Percentiles rank a stretch among this genome's conserved stretches.
Evolutionary conservation across 2,888 invertebrate genomes (phyloP).

Genomic region (Brenthis daphne): DNA sequence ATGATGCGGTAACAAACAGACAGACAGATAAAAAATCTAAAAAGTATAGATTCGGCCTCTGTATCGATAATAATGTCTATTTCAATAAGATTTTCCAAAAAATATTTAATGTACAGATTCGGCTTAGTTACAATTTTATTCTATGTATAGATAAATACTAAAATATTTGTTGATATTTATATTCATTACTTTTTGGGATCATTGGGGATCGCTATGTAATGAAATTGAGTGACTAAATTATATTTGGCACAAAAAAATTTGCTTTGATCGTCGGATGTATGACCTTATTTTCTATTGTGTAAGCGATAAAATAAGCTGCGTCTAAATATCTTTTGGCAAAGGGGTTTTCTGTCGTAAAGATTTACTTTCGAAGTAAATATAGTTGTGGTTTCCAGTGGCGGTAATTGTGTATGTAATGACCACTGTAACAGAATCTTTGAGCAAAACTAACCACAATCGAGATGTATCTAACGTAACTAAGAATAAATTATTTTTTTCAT

Average conservation of each 20-base stretch:
- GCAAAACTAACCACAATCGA: constrained; percentile 23
- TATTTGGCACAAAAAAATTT: neutral
- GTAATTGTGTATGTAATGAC: constrained; percentile 37
- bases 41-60: too few relatives aligned
- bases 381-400: constrained; percentile 33
- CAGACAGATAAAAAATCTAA: too few relatives aligned
- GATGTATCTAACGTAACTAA: constrained; percentile 15
- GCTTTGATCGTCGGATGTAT: constrained; percentile 9
- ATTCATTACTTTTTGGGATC: too few relatives aligned
- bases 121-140: too few relatives aligned
- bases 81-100: too few relatives aligned
- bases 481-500: constrained; percentile 17
- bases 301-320: constrained; percentile 29
- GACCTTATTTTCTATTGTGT: constrained; percentile 18
- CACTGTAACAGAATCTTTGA: constrained; percentile 39
- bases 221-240: too few relatives aligned
- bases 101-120: too few relatives aligned
- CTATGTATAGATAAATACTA: too few relatives aligned
- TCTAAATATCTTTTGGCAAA: constrained; percentile 30
- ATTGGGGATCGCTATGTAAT: too few relatives aligned
- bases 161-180: too few relatives aligned
- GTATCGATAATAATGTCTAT: too few relatives aligned
- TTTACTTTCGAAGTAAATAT: constrained; percentile 25
- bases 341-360: constrained; percentile 38
- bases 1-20: too few relatives aligned